Base-by-base conservation (phyloP, 2,888 invertebrate species). In the Dryomyza anilis region DNA sequence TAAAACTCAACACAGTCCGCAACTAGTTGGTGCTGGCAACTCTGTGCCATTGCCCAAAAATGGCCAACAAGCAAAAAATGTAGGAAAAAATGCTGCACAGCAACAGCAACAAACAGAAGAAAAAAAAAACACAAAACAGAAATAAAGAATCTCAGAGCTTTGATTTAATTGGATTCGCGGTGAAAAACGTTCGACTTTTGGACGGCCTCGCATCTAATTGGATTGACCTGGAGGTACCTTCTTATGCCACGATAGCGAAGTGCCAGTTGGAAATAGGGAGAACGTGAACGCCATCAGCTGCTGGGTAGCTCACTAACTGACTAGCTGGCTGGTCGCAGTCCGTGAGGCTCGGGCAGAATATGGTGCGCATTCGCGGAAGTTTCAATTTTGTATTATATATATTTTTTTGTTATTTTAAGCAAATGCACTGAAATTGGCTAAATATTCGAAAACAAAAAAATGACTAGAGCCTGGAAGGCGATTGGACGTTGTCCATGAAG, bases 101-200 rank as follows among this genome's bases (percentile, higher is more conserved):
- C 64, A 64, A 55, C 36, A 61, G 45, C 33, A 66, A 63, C 16
- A 56, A 58, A 56, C 16, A 64, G 19, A 59, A 61, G 25, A 53
- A 56, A 36, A 46, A 48, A 29, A 36, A 63, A 46, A 56, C 30
- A 39, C 50, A 55, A 39, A 53, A 21, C n/a, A 4, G 14, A 19
- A 16, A 48, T 48, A 48, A 46, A 59, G 48, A 59, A 46, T 33
- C 48, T 33, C 48, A 12, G n/a, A 52, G 39, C 52, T 53, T 52
- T 21, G 43, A 61, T 61, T 77, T 77, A 77, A 77, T 77, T 78
- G 79, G 78, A 76, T 78, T 72, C 77, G 74, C 71, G 67, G 66
- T 70, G 57, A 61, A 52, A 61, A 61, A 61, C 61, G 61, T 61
- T 61, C 61, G 61, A 61, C 52, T 61, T 60, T 65, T 63, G 63